Evolutionary conservation across 2,113 vertebrate species (phyloP).

Genomic region (Xiphophorus maculatus): DNA sequence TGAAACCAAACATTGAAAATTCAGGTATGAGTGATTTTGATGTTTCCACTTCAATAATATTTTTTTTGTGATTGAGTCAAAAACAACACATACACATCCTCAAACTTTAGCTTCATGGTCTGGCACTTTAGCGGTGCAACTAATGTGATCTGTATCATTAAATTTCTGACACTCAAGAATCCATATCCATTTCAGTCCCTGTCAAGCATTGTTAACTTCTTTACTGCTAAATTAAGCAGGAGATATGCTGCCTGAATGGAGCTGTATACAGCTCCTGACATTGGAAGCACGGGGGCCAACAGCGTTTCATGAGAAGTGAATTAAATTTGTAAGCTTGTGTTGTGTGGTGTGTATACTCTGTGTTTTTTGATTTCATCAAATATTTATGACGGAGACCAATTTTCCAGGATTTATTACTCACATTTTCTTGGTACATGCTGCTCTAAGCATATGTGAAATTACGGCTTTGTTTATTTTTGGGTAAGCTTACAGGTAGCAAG

Average conservation of each 20-base stretch:
- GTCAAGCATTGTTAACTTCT: slow-evolving; percentile 74
- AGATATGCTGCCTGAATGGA: slow-evolving; percentile 40
- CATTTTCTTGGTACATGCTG: slow-evolving; percentile 14
- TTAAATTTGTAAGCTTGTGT: slow-evolving; percentile 43
- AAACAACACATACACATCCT: slow-evolving; percentile 3
- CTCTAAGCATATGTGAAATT: slow-evolving; percentile 38
- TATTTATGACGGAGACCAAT: slow-evolving; percentile 58
- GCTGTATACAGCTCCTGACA: slow-evolving; percentile 40
- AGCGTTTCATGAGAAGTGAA: slow-evolving; percentile 43
- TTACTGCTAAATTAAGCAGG: slow-evolving; percentile 64
- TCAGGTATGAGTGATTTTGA: not conserved
- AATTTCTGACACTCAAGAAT: slow-evolving; percentile 49
- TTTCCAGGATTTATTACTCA: slow-evolving; percentile 43
- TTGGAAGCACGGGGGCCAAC: slow-evolving; percentile 46
- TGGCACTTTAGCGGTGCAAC: slow-evolving; percentile 49
- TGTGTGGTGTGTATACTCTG: slow-evolving; percentile 13
- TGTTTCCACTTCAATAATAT: slow-evolving; percentile 22
- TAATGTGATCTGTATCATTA: slow-evolving; percentile 64
- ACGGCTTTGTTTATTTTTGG: slow-evolving; percentile 44
- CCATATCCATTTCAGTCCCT: slow-evolving; percentile 59
- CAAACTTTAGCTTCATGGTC: slow-evolving; percentile 29
- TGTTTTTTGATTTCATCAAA: slow-evolving; percentile 59
- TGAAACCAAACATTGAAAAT: not conserved
- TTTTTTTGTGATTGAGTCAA: not conserved
- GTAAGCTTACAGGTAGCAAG: slow-evolving; percentile 40